Evolutionary conservation across 2,797 vertebrate species (phyloP).

Genomic region (Lithobates pipiens): DNA sequence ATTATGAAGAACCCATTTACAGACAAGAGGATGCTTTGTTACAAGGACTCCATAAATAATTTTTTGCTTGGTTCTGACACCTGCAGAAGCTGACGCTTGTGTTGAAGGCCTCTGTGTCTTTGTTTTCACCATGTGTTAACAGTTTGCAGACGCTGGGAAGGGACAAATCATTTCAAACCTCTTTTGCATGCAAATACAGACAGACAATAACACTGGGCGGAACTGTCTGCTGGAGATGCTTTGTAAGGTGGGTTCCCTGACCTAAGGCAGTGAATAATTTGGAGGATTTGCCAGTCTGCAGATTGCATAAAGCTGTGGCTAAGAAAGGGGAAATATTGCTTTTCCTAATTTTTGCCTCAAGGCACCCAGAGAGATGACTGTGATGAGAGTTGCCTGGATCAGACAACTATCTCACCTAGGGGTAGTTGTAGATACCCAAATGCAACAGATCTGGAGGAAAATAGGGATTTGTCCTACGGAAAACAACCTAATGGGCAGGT

Average conservation of each 20-base stretch:
- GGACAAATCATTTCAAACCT: background rate
- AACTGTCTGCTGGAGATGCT: background rate
- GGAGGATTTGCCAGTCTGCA: background rate
- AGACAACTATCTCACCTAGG: no score
- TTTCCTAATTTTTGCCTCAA: background rate
- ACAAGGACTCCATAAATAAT: background rate
- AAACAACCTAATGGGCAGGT: no score
- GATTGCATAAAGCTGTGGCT: background rate
- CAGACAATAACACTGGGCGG: background rate
- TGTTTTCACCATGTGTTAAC: background rate
- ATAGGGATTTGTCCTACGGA: no score
- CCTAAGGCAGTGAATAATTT: slow-evolving; percentile 5
- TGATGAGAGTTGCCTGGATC: no score
- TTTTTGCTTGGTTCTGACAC: background rate
- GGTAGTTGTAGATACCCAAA: no score
- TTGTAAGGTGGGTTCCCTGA: slow-evolving; percentile 10
- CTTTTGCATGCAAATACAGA: slow-evolving; percentile 8
- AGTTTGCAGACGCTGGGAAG: slow-evolving; percentile 5
- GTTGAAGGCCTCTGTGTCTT: background rate
- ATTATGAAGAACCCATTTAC: background rate
- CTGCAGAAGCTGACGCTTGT: background rate
- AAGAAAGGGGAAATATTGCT: background rate
- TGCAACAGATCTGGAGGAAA: no score
- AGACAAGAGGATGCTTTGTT: background rate
- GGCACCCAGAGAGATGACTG: no score